These are phyloP conservation scores for Heliocidaris tuberculata DNA, from an alignment of 35 echinoderm and acorn worm genomes.

Conservation along the genomic window DNA sequence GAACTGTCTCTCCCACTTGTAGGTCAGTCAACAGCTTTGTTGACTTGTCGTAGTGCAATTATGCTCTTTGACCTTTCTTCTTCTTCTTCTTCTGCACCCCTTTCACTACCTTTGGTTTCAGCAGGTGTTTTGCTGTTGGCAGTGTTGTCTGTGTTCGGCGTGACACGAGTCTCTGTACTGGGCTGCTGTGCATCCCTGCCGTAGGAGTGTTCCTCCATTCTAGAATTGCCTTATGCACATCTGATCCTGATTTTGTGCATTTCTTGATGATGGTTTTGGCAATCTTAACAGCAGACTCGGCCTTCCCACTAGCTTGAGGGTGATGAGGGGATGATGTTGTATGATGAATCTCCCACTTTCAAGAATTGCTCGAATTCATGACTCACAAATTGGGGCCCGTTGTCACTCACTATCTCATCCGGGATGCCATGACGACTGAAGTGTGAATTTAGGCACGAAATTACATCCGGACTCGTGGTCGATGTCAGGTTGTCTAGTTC, in stretches of 20 bases:
- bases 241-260: constrained; percentile 14
- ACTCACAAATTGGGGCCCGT: constrained; percentile 67
- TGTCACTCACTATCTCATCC: constrained; percentile 61
- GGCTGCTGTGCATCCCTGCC: constrained; percentile 50
- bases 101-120: constrained; percentile 56
- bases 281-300: constrained; percentile 68
- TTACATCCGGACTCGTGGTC: constrained; percentile 18
- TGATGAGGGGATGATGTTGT: constrained; percentile 56
- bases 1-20: neutral
- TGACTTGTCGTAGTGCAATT: constrained; percentile 43
- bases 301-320: constrained; percentile 68
- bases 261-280: constrained; percentile 71
- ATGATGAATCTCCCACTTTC: constrained; percentile 62
- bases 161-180: constrained; percentile 65
- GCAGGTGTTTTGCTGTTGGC: constrained; percentile 46
- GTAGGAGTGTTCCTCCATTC: constrained; percentile 74
- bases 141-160: constrained; percentile 59
- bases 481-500: constrained; percentile 61
- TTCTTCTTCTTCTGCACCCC: constrained; percentile 18
- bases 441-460: constrained; percentile 48
- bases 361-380: constrained; percentile 56
- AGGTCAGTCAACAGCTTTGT: constrained; percentile 16
- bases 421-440: constrained; percentile 64
- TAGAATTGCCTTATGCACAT: constrained; percentile 59
- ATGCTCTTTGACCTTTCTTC: constrained; percentile 15